Evolutionary conservation across 2,888 invertebrate species (phyloP), one percentile per base, ranked within the genome.

Genomic region (Spisula subtruncata): DNA sequence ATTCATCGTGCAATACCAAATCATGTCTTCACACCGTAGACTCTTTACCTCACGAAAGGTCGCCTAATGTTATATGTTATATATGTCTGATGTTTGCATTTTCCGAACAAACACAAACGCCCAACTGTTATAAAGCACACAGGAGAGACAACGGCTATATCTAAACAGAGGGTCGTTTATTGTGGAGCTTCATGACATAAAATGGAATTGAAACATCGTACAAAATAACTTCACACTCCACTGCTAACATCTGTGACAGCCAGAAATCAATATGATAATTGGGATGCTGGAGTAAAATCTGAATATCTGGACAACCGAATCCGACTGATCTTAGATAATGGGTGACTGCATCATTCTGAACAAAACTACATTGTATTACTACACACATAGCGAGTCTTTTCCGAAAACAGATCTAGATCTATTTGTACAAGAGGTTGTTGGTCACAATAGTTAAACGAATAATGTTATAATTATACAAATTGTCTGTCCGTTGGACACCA

Each of bases 221-320:
- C 5, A 66, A 66, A 66, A 10, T 0, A 66, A 66, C 1, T n/a
- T 66, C 60, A 66, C 25, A 66, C 60, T 10, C n/a, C 10, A 66
- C 10, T 66, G 60, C 25, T 25, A 66, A 66, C 60, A 66, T 66
- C 60, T 66, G 60, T 66, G 60, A 66, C 60, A n/a, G 25, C 25
- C 60, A 51, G 60, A 25, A n/a, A 66, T 66, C 60, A 66, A 66
- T 66, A 66, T 66, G 60, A 66, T 66, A 66, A 66, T 66, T 5
- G 25, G 60, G 25, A n/a, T n/a, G n/a, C n/a, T n/a, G n/a, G n/a
- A n/a, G n/a, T n/a, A n/a, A n/a, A n/a, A n/a, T n/a, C n/a, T 25
- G 8, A 25, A 66, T 10, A 25, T 25, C 25, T 66, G 25, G 60
- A 66, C 25, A 25, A 0, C 5, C 25, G 12, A 25, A 66, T 12